These are phyloP conservation scores for Prinia subflava DNA, from an alignment of 2,113 vertebrate genomes.

Conservation along the genomic window DNA sequence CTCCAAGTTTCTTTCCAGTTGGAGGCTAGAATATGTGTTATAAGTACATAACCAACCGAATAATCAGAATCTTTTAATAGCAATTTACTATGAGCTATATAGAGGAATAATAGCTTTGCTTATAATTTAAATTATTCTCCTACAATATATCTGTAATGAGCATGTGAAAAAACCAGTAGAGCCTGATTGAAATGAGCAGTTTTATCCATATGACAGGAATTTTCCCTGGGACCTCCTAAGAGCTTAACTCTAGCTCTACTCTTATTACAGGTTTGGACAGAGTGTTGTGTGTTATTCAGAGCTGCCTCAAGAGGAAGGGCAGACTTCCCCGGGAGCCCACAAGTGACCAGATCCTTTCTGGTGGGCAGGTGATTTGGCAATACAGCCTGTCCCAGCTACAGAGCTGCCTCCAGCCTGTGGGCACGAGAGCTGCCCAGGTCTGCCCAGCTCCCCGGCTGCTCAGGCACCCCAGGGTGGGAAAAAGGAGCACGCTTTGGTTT, in stretches of 20 bases:
- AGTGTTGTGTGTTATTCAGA: neutral
- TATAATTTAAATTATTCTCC: neutral
- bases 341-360: neutral
- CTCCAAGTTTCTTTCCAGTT: neutral
- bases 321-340: neutral
- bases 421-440: neutral
- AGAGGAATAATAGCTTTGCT: neutral
- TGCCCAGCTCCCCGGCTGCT: neutral
- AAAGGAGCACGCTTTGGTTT: neutral
- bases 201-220: neutral
- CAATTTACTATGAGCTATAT: neutral
- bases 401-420: neutral
- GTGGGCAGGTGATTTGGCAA: neutral
- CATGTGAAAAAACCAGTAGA: neutral
- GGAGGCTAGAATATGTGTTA: neutral
- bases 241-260: neutral
- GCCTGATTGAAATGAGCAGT: neutral
- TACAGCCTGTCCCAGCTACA: neutral
- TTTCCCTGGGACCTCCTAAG: neutral
- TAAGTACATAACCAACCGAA: neutral
- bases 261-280: neutral
- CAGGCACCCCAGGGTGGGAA: neutral
- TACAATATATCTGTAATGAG: neutral
- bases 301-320: neutral
- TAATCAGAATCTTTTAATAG: neutral